These are phyloP conservation scores for Lithophane socia DNA, from an alignment of 2,888 invertebrate species.

Conservation along the genomic window DNA sequence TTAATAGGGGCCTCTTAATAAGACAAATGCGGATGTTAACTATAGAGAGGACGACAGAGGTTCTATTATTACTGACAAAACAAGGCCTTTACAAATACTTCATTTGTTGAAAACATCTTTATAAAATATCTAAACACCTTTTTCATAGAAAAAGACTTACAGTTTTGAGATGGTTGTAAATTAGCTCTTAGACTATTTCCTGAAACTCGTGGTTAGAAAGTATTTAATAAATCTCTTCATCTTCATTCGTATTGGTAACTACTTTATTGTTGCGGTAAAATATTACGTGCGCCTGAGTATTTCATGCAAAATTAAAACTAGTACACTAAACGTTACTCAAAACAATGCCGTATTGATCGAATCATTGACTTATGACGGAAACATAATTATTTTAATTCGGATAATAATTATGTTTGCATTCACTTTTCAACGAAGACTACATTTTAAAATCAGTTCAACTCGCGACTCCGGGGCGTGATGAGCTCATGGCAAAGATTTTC, in stretches of 20 bases:
- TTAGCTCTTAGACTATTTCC: not conserved
- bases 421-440: not conserved
- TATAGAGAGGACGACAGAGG: not conserved
- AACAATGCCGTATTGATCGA: not conserved
- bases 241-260: not conserved
- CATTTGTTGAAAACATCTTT: conserved; percentile 2
- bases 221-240: too few relatives aligned
- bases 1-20: not conserved
- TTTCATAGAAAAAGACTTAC: not conserved
- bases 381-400: too few relatives aligned
- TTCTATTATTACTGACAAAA: conserved; percentile 8
- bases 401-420: not conserved
- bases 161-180: not conserved
- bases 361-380: not conserved
- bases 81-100: not conserved
- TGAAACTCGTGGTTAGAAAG: not conserved
- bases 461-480: conserved; percentile 4
- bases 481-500: not conserved
- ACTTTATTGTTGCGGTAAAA: too few relatives aligned
- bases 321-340: not conserved
- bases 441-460: conserved; percentile 16
- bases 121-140: not conserved
- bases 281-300: not conserved
- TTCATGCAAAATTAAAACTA: not conserved
- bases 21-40: not conserved